Evolutionary conservation across 2,113 vertebrate genomes (phyloP), one percentile per base, ranked within the genome.

Genomic region (Gallinago undulata): DNA sequence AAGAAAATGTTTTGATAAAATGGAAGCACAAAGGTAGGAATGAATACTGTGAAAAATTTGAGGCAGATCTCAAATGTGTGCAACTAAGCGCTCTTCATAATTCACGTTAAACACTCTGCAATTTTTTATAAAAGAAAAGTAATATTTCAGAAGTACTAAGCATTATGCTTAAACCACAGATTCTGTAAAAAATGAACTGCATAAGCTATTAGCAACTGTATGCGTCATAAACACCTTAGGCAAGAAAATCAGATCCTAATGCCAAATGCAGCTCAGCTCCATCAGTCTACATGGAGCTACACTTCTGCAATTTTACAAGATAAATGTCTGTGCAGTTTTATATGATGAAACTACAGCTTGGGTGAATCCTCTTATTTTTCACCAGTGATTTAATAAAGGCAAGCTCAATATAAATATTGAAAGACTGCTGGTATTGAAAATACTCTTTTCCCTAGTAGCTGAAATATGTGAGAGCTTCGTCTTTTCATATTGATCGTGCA

Each of bases 341-440:
- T 94, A 81, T 95, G 97, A 98, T 98, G 98, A 98, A 98, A 98
- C 97, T 96, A 96, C 95, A 97, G 96, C 97, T 97, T 97, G 96
- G 92, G 95, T 96, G 93, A 98, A 98, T 98, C 97, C 95, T 93
- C 85, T 91, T 98, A 96, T 97, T 98, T 98, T 98, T 97, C 97
- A 97, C 88, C 92, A 84, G 96, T 98, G 98, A 98, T 98, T 98
- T 98, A 98, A 98, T 98, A 98, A 98, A 97, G 92, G 96, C 94
- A 95, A 96, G 96, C 94, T 97, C 97, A 91, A 97, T 97, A 98
- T 98, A 98, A 98, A 98, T 98, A 98, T 96, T 97, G 97, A 97
- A 97, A 81, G 83, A 87, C 96, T 94, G 96, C 95, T 97, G 74
- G 76, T 96, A 93, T 89, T 59, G 81, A 94, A 97, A 97, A 94